Evolutionary conservation across 2,113 vertebrate genomes (phyloP).

Genomic region (Dicentrarchus labrax): DNA sequence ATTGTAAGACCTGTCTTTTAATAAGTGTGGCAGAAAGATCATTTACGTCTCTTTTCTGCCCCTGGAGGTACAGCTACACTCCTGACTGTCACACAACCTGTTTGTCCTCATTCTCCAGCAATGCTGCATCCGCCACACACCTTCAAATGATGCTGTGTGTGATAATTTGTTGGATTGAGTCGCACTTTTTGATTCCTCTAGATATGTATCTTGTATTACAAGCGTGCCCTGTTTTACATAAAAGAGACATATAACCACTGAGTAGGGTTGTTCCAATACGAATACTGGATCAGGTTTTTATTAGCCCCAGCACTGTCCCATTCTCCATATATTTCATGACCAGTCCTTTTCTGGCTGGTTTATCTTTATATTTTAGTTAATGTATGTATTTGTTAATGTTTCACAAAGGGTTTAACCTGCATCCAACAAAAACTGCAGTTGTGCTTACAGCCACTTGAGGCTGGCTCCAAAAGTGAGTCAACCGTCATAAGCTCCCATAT

Average conservation of each 20-base stretch:
- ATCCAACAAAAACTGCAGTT: too few relatives aligned
- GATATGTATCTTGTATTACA: background rate
- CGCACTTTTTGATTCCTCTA: background rate
- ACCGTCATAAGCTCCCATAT: too few relatives aligned
- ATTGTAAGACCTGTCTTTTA: background rate
- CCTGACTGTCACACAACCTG: slow-evolving; percentile 48
- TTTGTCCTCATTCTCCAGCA: slow-evolving; percentile 34
- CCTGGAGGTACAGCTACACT: background rate
- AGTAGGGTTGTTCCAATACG: background rate
- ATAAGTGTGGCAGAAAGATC: background rate
- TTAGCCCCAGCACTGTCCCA: too few relatives aligned
- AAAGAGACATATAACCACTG: background rate
- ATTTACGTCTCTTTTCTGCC: background rate
- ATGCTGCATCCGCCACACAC: background rate
- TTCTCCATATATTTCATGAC: too few relatives aligned
- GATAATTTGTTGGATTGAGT: slow-evolving; percentile 5
- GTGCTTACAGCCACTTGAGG: too few relatives aligned
- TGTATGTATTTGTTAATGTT: too few relatives aligned
- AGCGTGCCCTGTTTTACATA: background rate
- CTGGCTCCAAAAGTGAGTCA: too few relatives aligned
- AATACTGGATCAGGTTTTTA: too few relatives aligned
- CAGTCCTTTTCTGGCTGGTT: too few relatives aligned
- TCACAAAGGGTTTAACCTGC: too few relatives aligned
- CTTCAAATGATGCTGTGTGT: background rate
- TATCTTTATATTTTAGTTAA: too few relatives aligned